Percentiles rank a stretch among this genome's conserved stretches.
Evolutionary conservation across 2,888 invertebrate genomes (phyloP).

Genomic region (Zaprionus obscuricornis): DNA sequence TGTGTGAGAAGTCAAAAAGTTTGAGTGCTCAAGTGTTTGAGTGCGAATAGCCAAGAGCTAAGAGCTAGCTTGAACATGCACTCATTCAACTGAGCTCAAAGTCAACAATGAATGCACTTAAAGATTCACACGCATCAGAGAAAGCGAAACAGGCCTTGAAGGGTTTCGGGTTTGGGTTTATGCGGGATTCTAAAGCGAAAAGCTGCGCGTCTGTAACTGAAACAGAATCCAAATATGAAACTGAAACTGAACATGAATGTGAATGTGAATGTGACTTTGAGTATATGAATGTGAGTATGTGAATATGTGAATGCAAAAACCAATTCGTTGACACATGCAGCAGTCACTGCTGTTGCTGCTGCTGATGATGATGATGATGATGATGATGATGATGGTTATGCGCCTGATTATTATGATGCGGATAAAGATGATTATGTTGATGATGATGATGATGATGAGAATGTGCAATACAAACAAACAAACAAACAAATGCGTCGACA

Average conservation of each 20-base stretch:
- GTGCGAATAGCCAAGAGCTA: background rate
- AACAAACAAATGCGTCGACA: background rate
- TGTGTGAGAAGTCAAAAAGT: too few relatives aligned
- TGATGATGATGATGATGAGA: constrained; percentile 28
- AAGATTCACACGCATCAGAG: too few relatives aligned
- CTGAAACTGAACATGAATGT: constrained; percentile 14
- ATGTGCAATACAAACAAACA: constrained; percentile 28
- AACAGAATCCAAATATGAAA: constrained; percentile 27
- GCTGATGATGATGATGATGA: constrained; percentile 1
- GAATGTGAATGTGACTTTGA: too few relatives aligned
- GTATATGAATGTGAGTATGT: too few relatives aligned
- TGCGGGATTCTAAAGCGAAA: too few relatives aligned
- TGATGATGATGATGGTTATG: too few relatives aligned
- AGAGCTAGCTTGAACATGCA: constrained; percentile 13
- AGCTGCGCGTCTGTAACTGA: too few relatives aligned
- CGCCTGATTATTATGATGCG: background rate
- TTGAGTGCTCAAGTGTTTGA: too few relatives aligned
- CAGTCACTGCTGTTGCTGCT: constrained; percentile 3
- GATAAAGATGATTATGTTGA: constrained; percentile 5
- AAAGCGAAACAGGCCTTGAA: too few relatives aligned
- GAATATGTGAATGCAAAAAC: constrained; percentile 38
- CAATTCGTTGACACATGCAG: constrained; percentile 51
- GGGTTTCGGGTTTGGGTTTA: too few relatives aligned
- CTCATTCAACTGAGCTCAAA: constrained; percentile 37
- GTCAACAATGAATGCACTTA: constrained; percentile 43